phyloP scores from a whole-genome alignment of 2,113 vertebrate genomes.

The Leucoraja erinaceus region DNA sequence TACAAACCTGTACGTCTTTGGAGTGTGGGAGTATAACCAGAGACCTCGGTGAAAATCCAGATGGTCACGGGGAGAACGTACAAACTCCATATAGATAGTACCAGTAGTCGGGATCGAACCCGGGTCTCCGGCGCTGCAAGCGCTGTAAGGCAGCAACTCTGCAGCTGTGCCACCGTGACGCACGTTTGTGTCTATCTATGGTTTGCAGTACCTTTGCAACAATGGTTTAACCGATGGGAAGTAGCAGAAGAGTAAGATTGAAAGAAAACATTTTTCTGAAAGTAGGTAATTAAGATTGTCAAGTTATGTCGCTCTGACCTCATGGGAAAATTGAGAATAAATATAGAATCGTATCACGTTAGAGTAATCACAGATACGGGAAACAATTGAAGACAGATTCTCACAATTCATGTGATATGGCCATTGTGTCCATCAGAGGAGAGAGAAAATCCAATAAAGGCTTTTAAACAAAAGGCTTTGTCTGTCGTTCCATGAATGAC shows the following conservation, averaged over 20 bases:
- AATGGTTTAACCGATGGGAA: background rate
- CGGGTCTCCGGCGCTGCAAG: too few relatives aligned
- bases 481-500: background rate
- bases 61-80: too few relatives aligned
- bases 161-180: too few relatives aligned
- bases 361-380: background rate
- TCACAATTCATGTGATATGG: background rate
- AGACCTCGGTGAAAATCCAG: too few relatives aligned
- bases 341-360: background rate
- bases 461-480: too few relatives aligned
- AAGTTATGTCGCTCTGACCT: background rate
- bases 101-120: too few relatives aligned
- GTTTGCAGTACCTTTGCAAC: too few relatives aligned
- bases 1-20: too few relatives aligned
- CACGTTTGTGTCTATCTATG: too few relatives aligned
- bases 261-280: background rate
- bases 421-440: background rate
- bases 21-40: too few relatives aligned
- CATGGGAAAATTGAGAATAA: background rate
- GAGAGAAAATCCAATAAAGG: background rate
- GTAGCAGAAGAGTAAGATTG: background rate
- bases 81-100: too few relatives aligned
- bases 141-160: too few relatives aligned
- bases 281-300: background rate
- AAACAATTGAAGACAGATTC: background rate